Evolutionary conservation across 2,113 vertebrate genomes (phyloP), one percentile per base, ranked within the genome.

Genomic region (Sula dactylatra): DNA sequence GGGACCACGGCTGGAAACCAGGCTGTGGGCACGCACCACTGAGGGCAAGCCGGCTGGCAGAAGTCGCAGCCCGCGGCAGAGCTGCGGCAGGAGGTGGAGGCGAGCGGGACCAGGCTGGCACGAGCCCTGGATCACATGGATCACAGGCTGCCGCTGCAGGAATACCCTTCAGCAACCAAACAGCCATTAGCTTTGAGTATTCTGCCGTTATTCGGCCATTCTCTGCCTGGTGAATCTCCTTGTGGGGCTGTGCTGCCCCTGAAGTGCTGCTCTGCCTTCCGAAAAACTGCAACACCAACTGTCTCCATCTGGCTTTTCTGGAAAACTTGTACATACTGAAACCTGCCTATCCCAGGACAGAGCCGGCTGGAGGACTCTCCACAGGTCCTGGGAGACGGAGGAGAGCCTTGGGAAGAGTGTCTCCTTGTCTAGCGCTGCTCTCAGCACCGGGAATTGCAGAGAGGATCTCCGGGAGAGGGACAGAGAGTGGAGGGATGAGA

Each of bases 21-120:
- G 65, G 47, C 47, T 70, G 47, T 9, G 55, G 66, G 38, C 15
- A 7, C 27, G 4, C 22, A 19, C 4, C 21, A 5, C 83, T 18
- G 11, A 1, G 21, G 17, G 8, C 9, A n/a, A 9, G 22, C 4
- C 1, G 20, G 6, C 2, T 26, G 6, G 11, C 27, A 85, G 22
- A 36, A 59, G 50, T 12, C 7, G 6, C 67, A 62, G 44, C 20
- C 77, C 5, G 13, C 13, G 31, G 47, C 31, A 32, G 59, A 74
- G 70, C 82, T 66, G 50, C 6, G 5, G 27, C 50, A 81, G 25
- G 50, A n/a, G 50, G 22, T 4, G 15, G 15, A 19, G 22, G 21
- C 3, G 22, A 36, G 32, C 2, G 2, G n/a, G 52, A 26, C 24
- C 17, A 20, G 78, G 25, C 25, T 47, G 66, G 67, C 49, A 22